Percentiles rank a stretch among this genome's conserved stretches.
phyloP scores from a whole-genome alignment of 2,797 vertebrate genomes.

The Malacoctenus gilli region DNA sequence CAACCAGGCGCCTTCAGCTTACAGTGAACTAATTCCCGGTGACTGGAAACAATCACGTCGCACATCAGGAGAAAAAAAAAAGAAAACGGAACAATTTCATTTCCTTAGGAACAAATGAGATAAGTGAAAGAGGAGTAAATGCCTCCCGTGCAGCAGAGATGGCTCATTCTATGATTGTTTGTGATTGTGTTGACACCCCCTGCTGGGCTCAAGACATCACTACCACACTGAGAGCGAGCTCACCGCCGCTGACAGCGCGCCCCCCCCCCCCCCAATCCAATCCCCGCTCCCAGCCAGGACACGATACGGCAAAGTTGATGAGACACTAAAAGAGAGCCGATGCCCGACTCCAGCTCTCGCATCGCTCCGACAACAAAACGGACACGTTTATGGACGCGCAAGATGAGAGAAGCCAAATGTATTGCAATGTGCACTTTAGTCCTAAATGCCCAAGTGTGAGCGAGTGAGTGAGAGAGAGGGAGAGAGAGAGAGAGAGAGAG shows the following conservation, averaged over 20 bases:
- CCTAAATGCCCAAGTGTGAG: constrained; percentile 1
- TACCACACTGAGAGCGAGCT: constrained; percentile 56
- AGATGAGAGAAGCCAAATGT: constrained; percentile 16
- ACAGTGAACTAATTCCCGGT: constrained; percentile 37
- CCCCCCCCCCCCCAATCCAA: too few relatives aligned
- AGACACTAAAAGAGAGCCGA: constrained; percentile 44
- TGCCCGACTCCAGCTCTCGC: constrained; percentile 9
- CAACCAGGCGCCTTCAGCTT: constrained; percentile 19
- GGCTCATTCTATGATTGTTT: constrained; percentile 68
- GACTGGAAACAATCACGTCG: constrained; percentile 42
- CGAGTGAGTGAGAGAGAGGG: too few relatives aligned
- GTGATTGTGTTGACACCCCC: constrained; percentile 83
- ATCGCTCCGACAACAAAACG: constrained; percentile 14
- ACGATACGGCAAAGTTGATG: constrained; percentile 42
- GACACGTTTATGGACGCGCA: neutral
- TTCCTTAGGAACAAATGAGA: constrained; percentile 49
- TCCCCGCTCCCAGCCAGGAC: constrained; percentile 38
- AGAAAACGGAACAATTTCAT: constrained; percentile 61
- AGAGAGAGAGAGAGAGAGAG: too few relatives aligned
- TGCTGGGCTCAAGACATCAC: constrained; percentile 80
- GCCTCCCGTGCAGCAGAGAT: constrained; percentile 62
- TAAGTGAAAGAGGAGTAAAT: constrained; percentile 66
- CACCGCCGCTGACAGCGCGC: constrained; percentile 34
- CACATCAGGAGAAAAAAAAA: constrained; percentile 27
- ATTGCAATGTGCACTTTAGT: constrained; percentile 11